Base-by-base conservation (phyloP, 2,888 invertebrate species). In the Aleiodes alternator region DNA sequence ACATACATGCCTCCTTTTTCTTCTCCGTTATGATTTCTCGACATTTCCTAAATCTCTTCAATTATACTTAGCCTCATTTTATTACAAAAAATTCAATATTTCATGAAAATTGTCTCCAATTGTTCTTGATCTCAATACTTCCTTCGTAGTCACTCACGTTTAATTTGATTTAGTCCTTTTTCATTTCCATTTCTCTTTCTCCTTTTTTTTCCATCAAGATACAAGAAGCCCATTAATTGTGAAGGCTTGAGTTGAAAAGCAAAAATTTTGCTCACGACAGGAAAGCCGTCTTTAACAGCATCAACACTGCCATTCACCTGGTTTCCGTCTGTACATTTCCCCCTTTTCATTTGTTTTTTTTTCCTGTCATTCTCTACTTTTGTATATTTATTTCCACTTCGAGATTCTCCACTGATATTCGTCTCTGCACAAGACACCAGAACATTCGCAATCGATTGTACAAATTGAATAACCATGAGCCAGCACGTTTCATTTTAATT, bases 151-250 rank as follows among this genome's bases (percentile, higher is more conserved):
- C 9, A 55, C 55, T 64, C 9, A 59, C 68, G 34, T 23, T 23
- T 23, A 69, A 69, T 75, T 75, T 74, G 68, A 77, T 77, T 77
- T 72, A 59, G 9, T 43, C 3, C 43, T 43, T 43, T 9, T 9
- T 11, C n/a, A 9, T 43, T 43, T 43, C 9, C 9, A 8, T 43
- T 11, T 23, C 23, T 23, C 11, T 9, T 43, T 43, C 9, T 11
- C 1, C 43, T 43, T 9, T 11, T 9, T 43, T 11, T 53, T 77
- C 66, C 68, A 66, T 51, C 56, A 29, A 9, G 56, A 68, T 34
- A 29, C 59, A 55, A 57, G 73, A 59, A 57, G 51, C 68, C 69
- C 48, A 76, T 78, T 78, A 78, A 78, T 78, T 78, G 78, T 78
- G 43, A 69, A 31, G 51, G 70, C 51, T 76, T 76, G 75, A 64